Conservation (phyloP, 2,888 invertebrate genomes). For the Mesoligia furuncula region DNA sequence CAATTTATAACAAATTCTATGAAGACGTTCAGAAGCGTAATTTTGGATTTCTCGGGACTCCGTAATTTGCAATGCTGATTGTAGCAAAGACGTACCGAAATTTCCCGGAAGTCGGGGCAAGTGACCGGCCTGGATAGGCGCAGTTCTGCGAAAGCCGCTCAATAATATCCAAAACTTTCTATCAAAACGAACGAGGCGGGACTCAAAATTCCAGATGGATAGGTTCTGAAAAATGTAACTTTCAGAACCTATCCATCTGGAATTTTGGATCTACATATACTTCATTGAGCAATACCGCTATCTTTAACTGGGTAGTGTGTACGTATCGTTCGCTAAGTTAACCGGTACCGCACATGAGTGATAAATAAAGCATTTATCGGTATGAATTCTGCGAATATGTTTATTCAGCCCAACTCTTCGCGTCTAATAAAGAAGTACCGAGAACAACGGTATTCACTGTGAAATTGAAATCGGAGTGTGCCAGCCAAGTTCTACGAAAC, state of each 20-base stretch:
- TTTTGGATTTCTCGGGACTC: conserved; percentile 53
- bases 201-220: no score
- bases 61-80: conserved; percentile 55
- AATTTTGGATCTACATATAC: conserved; percentile 23
- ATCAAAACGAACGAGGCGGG: conserved; percentile 7
- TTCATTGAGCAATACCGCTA: conserved; percentile 48
- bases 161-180: conserved; percentile 45
- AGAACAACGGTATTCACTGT: conserved; percentile 80
- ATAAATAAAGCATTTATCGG: conserved; percentile 67
- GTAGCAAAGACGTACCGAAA: conserved; percentile 29
- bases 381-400: conserved; percentile 75
- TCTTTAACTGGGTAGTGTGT: conserved; percentile 33
- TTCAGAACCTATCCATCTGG: conserved; percentile 8
- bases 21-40: conserved; percentile 10
- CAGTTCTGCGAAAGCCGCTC: conserved; percentile 38
- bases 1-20: conserved; percentile 6
- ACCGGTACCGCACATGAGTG: conserved; percentile 47
- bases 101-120: conserved; percentile 42
- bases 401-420: conserved; percentile 69
- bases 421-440: conserved; percentile 78
- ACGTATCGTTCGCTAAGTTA: conserved; percentile 45
- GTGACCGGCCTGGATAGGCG: conserved; percentile 36
- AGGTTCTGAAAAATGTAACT: no score
- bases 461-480: conserved; percentile 81
- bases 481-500: conserved; percentile 74